phyloP scores from a whole-genome alignment of 2,797 vertebrate species.

The Aulostomus chinensis region DNA sequence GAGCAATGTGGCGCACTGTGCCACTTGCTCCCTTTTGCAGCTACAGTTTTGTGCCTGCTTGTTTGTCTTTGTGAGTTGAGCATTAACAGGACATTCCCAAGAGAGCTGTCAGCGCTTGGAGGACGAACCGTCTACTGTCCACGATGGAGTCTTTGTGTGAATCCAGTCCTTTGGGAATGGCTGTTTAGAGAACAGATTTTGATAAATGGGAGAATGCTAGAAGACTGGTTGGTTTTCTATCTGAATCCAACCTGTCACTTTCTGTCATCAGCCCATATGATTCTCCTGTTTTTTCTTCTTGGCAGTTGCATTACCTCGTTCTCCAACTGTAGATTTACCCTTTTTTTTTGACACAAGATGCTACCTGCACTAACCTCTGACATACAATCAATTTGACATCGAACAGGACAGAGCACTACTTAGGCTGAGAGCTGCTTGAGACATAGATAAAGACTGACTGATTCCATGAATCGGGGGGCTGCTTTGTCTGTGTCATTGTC shows the following conservation, averaged over 20 bases:
- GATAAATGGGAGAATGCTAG: constrained; percentile 43
- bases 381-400: constrained; percentile 63
- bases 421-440: constrained; percentile 44
- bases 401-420: constrained; percentile 58
- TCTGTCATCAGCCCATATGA: constrained; percentile 17
- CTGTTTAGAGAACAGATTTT: constrained; percentile 55
- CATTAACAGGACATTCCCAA: constrained; percentile 53
- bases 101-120: constrained; percentile 60
- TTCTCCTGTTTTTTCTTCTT: neutral
- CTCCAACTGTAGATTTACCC: constrained; percentile 32
- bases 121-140: constrained; percentile 64
- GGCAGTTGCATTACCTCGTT: neutral
- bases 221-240: constrained; percentile 31
- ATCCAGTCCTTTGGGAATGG: constrained; percentile 50
- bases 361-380: constrained; percentile 58
- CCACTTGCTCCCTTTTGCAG: constrained; percentile 32
- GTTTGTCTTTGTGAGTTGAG: constrained; percentile 37
- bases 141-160: constrained; percentile 35
- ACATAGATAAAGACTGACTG: constrained; percentile 25
- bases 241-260: constrained; percentile 12
- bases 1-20: constrained; percentile 5
- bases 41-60: constrained; percentile 33
- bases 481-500: constrained; percentile 40
- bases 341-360: constrained; percentile 7
- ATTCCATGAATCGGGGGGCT: constrained; percentile 34